Evolutionary conservation across 2,888 invertebrate species (phyloP), one percentile per base, ranked within the genome.

Genomic region (Drosophila sordidula): DNA sequence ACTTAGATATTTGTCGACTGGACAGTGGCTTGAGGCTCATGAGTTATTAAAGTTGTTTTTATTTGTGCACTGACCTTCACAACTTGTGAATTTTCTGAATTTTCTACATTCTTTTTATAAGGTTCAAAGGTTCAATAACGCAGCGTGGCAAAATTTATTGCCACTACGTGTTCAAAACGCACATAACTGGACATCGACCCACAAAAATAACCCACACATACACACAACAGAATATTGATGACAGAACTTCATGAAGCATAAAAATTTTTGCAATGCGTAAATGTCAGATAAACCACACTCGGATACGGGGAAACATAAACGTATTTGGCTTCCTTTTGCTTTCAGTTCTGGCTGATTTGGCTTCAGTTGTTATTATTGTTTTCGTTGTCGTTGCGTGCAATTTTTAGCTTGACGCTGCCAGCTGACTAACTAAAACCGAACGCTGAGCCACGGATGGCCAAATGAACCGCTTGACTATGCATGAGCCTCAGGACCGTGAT

Each of bases 161-260:
- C 73, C 71, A 51, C 67, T 67, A 77, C 78, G 78, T 78, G 81
- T 71, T 71, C 75, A 75, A 73, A 86, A 65, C 68, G 72, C 67
- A 71, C 63, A 65, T 61, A 63, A 70, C 63, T 64, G 71, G 61
- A 62, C 76, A 45, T 12, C 49, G 49, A 50, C 44, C 56, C 52
- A 45, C 41, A 46, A 4, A 44, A 26, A 36, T 34, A 47, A 46
- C 44, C 12, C 29, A 45, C 41, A 34, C 25, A n/a, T 18, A 12
- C 61, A 65, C 57, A 51, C 41, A 39, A 12, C 22, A 44, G 73
- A 84, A 84, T 87, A 83, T 84, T 83, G 87, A 83, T 83, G 81
- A 70, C 59, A 65, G 64, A 84, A 80, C 71, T 86, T 70, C 87
- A 84, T 80, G 75, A 84, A 87, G 81, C 84, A 84, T 72, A 64